A percentile compares a stretch with the other conserved stretches of the same genome.
phyloP scores from a whole-genome alignment of 2,113 vertebrate species.

The Verasper variegatus region DNA sequence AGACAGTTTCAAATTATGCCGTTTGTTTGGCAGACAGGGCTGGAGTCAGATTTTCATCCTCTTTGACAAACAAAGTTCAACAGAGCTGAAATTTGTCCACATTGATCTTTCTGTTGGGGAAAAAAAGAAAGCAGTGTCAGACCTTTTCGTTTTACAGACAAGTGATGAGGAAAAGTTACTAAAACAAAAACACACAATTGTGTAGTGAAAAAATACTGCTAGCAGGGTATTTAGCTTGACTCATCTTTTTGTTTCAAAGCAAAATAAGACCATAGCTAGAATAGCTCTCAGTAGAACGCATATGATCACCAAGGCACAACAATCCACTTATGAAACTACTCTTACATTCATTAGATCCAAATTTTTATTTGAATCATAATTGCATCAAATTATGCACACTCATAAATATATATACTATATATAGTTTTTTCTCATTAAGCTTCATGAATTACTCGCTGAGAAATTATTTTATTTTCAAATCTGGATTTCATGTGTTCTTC shows the following conservation, averaged over 20 bases:
- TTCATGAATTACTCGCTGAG: no score
- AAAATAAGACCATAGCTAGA: no score
- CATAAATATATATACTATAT: background rate
- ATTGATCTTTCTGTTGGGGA: constrained; percentile 4
- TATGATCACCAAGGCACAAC: background rate
- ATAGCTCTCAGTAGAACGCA: background rate
- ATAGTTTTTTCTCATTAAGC: background rate
- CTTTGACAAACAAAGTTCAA: constrained; percentile 15
- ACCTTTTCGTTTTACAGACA: background rate
- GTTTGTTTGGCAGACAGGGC: constrained; percentile 7
- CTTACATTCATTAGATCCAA: background rate
- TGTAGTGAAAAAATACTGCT: background rate
- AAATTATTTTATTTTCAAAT: no score
- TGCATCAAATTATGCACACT: no score
- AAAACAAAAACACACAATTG: background rate
- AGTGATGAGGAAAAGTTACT: background rate
- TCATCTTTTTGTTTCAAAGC: background rate
- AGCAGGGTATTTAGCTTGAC: background rate
- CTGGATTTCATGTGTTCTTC: no score
- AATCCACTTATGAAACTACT: background rate
- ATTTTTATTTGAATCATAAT: no score
- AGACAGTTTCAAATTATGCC: constrained; percentile 11
- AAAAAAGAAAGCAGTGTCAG: background rate
- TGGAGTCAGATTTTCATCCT: constrained; percentile 21
- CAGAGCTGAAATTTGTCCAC: background rate